phyloP scores from a whole-genome alignment of 2,888 invertebrate species.

The Aphidius colemani region DNA sequence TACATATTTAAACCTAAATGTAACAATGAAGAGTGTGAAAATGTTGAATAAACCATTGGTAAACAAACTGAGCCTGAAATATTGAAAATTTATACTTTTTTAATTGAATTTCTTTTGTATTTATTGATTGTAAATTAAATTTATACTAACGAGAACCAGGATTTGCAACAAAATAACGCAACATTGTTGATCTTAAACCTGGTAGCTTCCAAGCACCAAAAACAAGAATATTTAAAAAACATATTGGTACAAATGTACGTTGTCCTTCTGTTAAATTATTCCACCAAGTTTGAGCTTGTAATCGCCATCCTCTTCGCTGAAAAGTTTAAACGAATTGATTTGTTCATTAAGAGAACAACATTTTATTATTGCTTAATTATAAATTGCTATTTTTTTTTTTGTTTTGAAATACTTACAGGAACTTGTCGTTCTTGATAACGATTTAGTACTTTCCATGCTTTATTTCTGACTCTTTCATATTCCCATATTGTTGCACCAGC shows the following conservation, averaged over 20 bases:
- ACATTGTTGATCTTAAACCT: slow-evolving; percentile 72
- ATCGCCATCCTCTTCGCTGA: slow-evolving; percentile 50
- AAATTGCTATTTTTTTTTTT: no score
- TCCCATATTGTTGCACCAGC: slow-evolving; percentile 83
- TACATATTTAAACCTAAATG: slow-evolving; percentile 96
- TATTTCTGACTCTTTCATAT: slow-evolving; percentile 71
- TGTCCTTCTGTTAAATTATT: slow-evolving; percentile 73
- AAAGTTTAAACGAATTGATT: no score
- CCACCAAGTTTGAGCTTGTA: slow-evolving; percentile 69
- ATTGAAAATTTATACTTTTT: slow-evolving; percentile 5
- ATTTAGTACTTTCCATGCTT: slow-evolving; percentile 42
- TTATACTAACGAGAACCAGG: slow-evolving; percentile 70
- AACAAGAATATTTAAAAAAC: slow-evolving; percentile 77
- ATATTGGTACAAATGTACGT: slow-evolving; percentile 79
- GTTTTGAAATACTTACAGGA: slow-evolving; percentile 40
- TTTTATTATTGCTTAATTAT: no score
- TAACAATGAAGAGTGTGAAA: slow-evolving; percentile 86
- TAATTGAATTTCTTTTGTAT: neutral
- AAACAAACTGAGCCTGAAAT: slow-evolving; percentile 72
- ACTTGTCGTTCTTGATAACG: slow-evolving; percentile 36
- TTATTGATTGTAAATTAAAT: no score
- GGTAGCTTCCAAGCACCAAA: slow-evolving; percentile 84
- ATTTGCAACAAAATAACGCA: slow-evolving; percentile 83
- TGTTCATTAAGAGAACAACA: no score
- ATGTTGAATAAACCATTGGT: slow-evolving; percentile 92